A percentile compares a stretch with the other conserved stretches of the same genome.
These are phyloP conservation scores for Achlya flavicornis DNA, from an alignment of 2,888 invertebrate genomes.

Conservation along the genomic window DNA sequence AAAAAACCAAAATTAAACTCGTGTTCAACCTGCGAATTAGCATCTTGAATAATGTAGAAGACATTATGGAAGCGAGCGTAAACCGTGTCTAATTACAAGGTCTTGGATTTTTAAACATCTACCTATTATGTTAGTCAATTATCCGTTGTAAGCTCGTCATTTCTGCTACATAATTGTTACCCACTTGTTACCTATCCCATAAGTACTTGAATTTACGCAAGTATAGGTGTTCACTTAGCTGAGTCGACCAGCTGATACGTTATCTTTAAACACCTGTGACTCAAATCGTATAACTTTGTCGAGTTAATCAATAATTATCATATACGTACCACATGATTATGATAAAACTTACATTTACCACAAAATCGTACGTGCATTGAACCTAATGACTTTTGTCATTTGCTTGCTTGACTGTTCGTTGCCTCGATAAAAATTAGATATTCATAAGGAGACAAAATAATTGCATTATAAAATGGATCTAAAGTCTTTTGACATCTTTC, in stretches of 20 bases:
- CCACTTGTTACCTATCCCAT: not conserved
- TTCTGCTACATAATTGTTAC: not conserved
- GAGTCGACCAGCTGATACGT: constrained; percentile 4
- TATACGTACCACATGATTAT: not conserved
- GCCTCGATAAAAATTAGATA: not conserved
- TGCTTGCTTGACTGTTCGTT: not conserved
- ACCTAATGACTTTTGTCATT: not conserved
- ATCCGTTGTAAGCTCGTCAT: not conserved
- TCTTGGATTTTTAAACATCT: not conserved
- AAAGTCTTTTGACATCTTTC: not conserved
- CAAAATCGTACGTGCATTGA: not conserved
- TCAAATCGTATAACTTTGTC: not conserved
- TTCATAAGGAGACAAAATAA: too few relatives aligned
- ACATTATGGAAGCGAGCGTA: not conserved
- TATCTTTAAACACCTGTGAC: constrained; percentile 4
- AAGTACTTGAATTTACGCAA: not conserved
- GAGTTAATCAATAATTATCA: constrained; percentile 5
- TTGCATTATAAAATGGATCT: too few relatives aligned
- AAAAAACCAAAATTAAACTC: not conserved
- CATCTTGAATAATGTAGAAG: not conserved
- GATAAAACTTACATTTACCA: not conserved
- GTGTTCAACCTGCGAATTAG: not conserved
- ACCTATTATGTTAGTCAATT: not conserved
- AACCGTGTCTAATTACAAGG: not conserved
- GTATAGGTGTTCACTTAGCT: not conserved